Conservation (phyloP, 1,140 invertebrate genomes). For the Pseudachorutes palmiensis region DNA sequence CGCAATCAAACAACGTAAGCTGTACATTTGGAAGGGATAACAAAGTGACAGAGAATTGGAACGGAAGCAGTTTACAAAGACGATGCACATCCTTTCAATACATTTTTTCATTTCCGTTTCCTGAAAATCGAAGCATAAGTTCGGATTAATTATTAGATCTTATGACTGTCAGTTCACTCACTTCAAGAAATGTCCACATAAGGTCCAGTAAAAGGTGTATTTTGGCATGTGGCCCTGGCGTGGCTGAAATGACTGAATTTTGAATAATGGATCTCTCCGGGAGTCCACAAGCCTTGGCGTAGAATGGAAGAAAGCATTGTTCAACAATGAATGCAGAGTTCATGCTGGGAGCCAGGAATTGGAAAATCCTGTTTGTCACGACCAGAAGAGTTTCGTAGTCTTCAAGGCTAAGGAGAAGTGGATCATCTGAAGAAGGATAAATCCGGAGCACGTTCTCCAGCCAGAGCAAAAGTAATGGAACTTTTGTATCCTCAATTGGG, state of each 20-base stretch:
- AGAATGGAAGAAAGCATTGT: slow-evolving; percentile 29
- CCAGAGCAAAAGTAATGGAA: slow-evolving; percentile 52
- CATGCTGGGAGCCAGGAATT: slow-evolving; percentile 28
- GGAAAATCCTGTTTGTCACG: slow-evolving; percentile 25
- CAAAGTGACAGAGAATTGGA: slow-evolving; percentile 54
- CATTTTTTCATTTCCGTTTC: slow-evolving; percentile 54
- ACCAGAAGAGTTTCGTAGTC: slow-evolving; percentile 35
- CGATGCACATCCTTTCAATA: slow-evolving; percentile 51
- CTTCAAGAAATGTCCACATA: slow-evolving; percentile 60
- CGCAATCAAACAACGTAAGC: slow-evolving; percentile 47
- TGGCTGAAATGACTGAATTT: not conserved
- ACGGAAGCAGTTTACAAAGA: slow-evolving; percentile 51
- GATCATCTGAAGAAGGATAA: slow-evolving; percentile 38
- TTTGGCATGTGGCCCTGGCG: slow-evolving; percentile 27
- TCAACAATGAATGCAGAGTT: slow-evolving; percentile 33
- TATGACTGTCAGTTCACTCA: slow-evolving; percentile 25
- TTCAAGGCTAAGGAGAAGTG: not conserved
- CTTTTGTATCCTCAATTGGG: slow-evolving; percentile 47
- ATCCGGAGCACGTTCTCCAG: slow-evolving; percentile 49
- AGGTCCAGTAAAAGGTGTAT: slow-evolving; percentile 50
- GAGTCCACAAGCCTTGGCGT: slow-evolving; percentile 26
- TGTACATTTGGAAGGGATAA: slow-evolving; percentile 52
- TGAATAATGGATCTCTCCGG: slow-evolving; percentile 23
- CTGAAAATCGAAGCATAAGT: slow-evolving; percentile 39
- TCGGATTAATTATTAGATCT: not conserved